Conservation (phyloP, 2,113 vertebrate species). For the Danionella cerebrum region DNA sequence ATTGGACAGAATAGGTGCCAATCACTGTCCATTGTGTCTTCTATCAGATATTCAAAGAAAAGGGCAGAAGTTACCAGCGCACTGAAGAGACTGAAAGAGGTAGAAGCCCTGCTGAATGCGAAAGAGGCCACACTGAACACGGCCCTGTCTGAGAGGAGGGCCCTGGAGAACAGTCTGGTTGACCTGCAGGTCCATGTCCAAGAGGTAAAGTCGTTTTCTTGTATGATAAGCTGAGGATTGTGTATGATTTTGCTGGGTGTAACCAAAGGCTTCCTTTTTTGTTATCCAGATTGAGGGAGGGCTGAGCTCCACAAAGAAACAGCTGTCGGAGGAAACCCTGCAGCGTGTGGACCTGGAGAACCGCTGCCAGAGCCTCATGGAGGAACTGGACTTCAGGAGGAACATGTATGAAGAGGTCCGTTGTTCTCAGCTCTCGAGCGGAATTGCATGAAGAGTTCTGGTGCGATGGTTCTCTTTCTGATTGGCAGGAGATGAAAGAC, state of each 20-base stretch:
- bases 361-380: conserved; percentile 66
- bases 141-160: conserved; percentile 69
- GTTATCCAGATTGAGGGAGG: conserved; percentile 46
- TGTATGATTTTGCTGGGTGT: no score
- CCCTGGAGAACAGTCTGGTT: conserved; percentile 61
- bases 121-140: conserved; percentile 76
- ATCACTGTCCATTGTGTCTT: neutral
- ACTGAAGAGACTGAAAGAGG: conserved; percentile 67
- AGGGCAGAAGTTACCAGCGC: conserved; percentile 66
- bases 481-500: conserved; percentile 63
- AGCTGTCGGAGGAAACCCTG: conserved; percentile 69
- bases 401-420: conserved; percentile 66
- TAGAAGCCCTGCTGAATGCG: conserved; percentile 71
- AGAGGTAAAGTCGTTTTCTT: no score
- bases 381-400: conserved; percentile 72
- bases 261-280: no score
- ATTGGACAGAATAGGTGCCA: no score
- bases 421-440: no score
- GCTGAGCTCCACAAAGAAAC: conserved; percentile 60
- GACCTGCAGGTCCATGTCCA: conserved; percentile 64
- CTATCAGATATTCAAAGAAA: conserved; percentile 75
- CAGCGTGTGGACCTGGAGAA: conserved; percentile 70
- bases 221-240: no score
- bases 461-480: neutral
- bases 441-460: neutral